A percentile compares a stretch with the other conserved stretches of the same genome.
Evolutionary conservation across 2,888 invertebrate species (phyloP).

Genomic region (Protodeltote pygarga): DNA sequence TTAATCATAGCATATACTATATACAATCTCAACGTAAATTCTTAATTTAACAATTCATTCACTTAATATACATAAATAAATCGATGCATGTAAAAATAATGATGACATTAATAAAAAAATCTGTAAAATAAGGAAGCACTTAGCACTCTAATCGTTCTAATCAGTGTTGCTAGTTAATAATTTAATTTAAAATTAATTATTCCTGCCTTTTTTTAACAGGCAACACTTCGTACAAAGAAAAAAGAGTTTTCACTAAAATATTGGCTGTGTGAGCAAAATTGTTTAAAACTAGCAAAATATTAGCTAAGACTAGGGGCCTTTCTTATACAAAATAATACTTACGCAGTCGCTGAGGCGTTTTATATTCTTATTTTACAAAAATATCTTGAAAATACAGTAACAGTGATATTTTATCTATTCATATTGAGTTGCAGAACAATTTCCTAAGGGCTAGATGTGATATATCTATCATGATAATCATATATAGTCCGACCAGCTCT

Average conservation of each 20-base stretch:
- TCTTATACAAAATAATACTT: slow-evolving; percentile 74
- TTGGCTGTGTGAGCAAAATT: slow-evolving; percentile 76
- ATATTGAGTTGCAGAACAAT: slow-evolving; percentile 46
- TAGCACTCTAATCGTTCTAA: slow-evolving; percentile 38
- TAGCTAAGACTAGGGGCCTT: slow-evolving; percentile 81
- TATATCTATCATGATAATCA: too few species aligned
- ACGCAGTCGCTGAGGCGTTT: slow-evolving; percentile 49
- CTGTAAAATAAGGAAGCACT: slow-evolving; percentile 61
- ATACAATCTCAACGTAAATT: slow-evolving; percentile 53
- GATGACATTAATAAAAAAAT: slow-evolving; percentile 44
- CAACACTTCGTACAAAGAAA: slow-evolving; percentile 41
- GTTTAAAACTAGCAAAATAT: slow-evolving; percentile 70
- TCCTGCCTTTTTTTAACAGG: slow-evolving; percentile 26
- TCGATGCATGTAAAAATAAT: slow-evolving; percentile 51
- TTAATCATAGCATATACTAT: slow-evolving; percentile 48
- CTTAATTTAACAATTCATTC: slow-evolving; percentile 47
- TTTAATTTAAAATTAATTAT: slow-evolving; percentile 20
- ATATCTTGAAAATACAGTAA: slow-evolving; percentile 66
- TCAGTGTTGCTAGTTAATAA: slow-evolving; percentile 46
- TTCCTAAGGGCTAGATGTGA: slow-evolving; percentile 27
- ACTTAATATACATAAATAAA: slow-evolving; percentile 54
- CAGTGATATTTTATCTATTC: slow-evolving; percentile 57
- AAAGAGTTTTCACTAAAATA: slow-evolving; percentile 47
- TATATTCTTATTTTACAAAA: slow-evolving; percentile 63
- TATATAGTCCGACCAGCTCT: too few species aligned